Evolutionary conservation across 2,797 vertebrate genomes (phyloP), one percentile per base, ranked within the genome.

Genomic region (Phyllotis vaccarum): DNA sequence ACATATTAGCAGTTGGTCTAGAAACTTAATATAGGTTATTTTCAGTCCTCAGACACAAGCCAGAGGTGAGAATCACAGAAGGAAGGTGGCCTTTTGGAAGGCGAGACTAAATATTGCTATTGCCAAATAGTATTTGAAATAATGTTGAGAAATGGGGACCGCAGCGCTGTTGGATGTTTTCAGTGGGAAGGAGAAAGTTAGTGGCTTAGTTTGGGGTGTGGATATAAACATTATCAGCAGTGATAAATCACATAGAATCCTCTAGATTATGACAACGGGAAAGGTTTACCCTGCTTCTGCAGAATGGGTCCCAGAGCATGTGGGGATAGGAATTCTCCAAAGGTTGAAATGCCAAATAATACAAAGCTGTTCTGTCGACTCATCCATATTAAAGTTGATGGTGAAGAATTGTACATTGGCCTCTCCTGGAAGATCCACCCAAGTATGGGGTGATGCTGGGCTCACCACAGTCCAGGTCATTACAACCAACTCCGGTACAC

Each of bases 61-160:
- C 93, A 52, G 89, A 66, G 52, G 24, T 52, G 80, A 83, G 75
- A 92, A 31, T 89, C 58, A 19, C 52, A 24, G 46, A 54, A 90
- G 11, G 31, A 85, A 68, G 91, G 81, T 76, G 91, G 70, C 92
- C 94, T 93, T 93, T 89, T 49, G 37, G 74, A 87, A 82, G 29
- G 80, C 49, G 27, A 91, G 52, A 91, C 52, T 60, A 52, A 96
- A 49, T 95, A 94, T 54, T 72, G 70, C 95, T 96, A 62, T 97
- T 98, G 93, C 83, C 97, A 97, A 97, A 89, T 89, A 90, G 58
- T 93, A 62, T 96, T 97, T 96, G 97, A 96, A 87, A 19, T 97
- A 83, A 95, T 49, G 40, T 87, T 82, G 93, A 68, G 91, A 95
- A 94, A 97, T 92, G 86, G 91, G 96, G 81, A 96, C 97, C 90